Evolutionary conservation across 2,888 invertebrate species (phyloP).

Genomic region (Morpho achilles): DNA sequence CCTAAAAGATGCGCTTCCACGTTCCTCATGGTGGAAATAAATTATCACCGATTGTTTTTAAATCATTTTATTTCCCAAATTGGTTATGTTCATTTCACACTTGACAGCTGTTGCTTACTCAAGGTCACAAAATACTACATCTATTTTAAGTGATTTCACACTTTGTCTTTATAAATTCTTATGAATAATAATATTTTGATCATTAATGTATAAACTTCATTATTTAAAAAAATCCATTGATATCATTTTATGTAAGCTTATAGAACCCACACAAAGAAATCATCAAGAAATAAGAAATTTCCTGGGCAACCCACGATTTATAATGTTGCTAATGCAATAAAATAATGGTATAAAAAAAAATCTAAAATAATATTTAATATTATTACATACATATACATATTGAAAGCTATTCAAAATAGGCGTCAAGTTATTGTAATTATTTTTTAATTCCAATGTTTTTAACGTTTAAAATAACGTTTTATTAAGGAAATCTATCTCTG

Average conservation of each 20-base stretch:
- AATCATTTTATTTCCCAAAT: conserved; percentile 31
- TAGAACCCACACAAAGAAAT: conserved; percentile 15
- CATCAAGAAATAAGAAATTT: not conserved
- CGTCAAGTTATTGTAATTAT: no score
- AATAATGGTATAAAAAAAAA: no score
- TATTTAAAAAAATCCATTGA: not conserved
- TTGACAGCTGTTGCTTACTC: conserved; percentile 41
- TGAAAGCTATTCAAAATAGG: no score
- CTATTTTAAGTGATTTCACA: conserved; percentile 7
- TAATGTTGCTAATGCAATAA: no score
- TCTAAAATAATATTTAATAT: no score
- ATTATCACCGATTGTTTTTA: conserved; percentile 30
- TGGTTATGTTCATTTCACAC: conserved; percentile 32
- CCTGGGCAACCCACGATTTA: no score
- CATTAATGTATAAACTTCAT: not conserved
- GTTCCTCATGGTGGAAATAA: conserved; percentile 47
- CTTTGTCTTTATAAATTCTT: not conserved
- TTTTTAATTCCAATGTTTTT: no score
- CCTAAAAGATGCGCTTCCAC: conserved; percentile 51
- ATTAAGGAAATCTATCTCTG: no score
- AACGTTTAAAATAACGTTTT: no score
- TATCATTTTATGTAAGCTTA: conserved; percentile 16
- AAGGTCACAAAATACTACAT: conserved; percentile 36
- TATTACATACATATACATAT: no score
- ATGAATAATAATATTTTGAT: not conserved